These are phyloP conservation scores for Diplodus sargus DNA, from an alignment of 2,797 vertebrate genomes.

Conservation along the genomic window DNA sequence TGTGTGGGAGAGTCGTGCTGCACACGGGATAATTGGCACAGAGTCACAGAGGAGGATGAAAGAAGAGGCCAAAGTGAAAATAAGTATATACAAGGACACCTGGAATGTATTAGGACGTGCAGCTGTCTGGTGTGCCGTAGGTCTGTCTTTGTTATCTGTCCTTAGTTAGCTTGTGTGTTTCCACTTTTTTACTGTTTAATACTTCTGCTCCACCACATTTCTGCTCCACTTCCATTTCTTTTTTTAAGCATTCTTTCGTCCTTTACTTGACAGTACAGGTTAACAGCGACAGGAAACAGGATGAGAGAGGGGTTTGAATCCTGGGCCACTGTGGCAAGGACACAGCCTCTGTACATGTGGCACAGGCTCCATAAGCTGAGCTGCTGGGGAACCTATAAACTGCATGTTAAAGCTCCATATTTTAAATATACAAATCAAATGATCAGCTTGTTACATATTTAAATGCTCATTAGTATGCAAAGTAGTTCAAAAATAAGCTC, in stretches of 20 bases:
- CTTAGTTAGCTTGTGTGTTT: constrained; percentile 11
- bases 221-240: neutral
- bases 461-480: neutral
- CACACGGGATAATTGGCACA: constrained; percentile 51
- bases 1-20: constrained; percentile 45
- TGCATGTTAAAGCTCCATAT: neutral
- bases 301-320: too few relatives aligned
- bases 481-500: neutral
- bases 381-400: too few relatives aligned
- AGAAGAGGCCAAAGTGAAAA: constrained; percentile 34
- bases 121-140: constrained; percentile 34
- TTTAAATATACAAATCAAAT: neutral
- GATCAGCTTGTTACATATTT: neutral
- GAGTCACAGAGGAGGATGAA: constrained; percentile 52
- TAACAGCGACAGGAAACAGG: too few relatives aligned
- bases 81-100: constrained; percentile 41
- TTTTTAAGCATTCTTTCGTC: neutral
- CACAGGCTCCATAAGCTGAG: too few relatives aligned
- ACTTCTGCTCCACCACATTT: neutral
- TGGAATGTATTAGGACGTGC: constrained; percentile 59
- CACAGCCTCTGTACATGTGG: too few relatives aligned
- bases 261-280: too few relatives aligned
- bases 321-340: too few relatives aligned
- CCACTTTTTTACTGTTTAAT: neutral
- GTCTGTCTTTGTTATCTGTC: constrained; percentile 28